A percentile compares a stretch with the other conserved stretches of the same genome.
phyloP scores from a whole-genome alignment of 2,888 invertebrate genomes.

The Parnassius glacialis region DNA sequence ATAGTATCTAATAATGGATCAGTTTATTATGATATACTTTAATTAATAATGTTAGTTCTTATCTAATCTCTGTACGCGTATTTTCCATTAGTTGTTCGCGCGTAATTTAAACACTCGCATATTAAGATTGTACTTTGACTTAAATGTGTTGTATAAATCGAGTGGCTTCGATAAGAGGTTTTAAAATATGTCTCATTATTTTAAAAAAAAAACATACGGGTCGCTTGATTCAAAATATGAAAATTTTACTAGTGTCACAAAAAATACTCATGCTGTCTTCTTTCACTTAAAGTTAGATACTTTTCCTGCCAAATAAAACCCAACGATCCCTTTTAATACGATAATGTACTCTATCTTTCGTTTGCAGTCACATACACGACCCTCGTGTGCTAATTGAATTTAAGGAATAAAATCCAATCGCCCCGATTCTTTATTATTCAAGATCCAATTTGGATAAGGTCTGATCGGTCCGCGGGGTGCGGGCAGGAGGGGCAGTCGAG shows the following conservation, averaged over 20 bases:
- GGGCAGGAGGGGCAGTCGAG: slow-evolving; percentile 71
- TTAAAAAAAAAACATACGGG: not conserved
- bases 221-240: not conserved
- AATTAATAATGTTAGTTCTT: slow-evolving; percentile 23
- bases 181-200: not conserved
- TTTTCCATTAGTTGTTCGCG: slow-evolving; percentile 21
- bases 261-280: slow-evolving; percentile 1
- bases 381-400: slow-evolving; percentile 81
- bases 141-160: not conserved
- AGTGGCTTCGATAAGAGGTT: too few relatives aligned
- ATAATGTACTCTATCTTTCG: slow-evolving; percentile 77
- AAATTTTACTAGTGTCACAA: not conserved
- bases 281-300: slow-evolving; percentile 37
- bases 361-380: slow-evolving; percentile 78
- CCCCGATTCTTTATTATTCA: slow-evolving; percentile 82
- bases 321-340: slow-evolving; percentile 73
- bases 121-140: slow-evolving; percentile 12
- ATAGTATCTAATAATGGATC: slow-evolving; percentile 17
- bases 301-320: slow-evolving; percentile 53
- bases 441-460: slow-evolving; percentile 83
- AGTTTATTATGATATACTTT: slow-evolving; percentile 20
- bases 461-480: slow-evolving; percentile 73
- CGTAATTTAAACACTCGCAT: slow-evolving; percentile 14
- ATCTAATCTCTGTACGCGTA: slow-evolving; percentile 20
- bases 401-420: slow-evolving; percentile 83